Evolutionary conservation across 2,797 vertebrate genomes (phyloP).

Genomic region (Stomatorhinus walkeri): DNA sequence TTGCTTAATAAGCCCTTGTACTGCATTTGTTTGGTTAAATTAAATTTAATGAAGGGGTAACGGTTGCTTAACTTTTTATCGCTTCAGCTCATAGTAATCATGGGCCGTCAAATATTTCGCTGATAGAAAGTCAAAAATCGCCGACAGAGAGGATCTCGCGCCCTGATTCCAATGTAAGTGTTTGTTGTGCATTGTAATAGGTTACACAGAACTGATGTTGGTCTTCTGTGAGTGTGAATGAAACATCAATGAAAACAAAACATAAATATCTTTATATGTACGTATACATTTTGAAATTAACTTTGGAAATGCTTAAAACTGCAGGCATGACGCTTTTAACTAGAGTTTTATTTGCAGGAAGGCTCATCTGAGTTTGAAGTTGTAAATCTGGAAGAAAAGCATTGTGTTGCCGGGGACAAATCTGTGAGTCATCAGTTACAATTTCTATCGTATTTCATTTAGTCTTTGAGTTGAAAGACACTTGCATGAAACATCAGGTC

Average conservation of each 20-base stretch:
- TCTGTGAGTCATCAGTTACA: conserved; percentile 46
- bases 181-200: neutral
- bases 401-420: conserved; percentile 48
- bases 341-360: conserved; percentile 55
- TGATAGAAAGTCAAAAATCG: conserved; percentile 55
- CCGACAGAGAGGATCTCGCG: conserved; percentile 55
- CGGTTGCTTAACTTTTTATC: neutral
- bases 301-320: neutral
- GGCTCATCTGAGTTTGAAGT: conserved; percentile 80
- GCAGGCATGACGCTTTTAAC: neutral
- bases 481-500: neutral
- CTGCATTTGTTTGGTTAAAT: neutral
- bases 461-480: neutral
- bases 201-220: neutral
- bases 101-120: conserved; percentile 51
- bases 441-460: neutral
- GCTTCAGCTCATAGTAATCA: conserved; percentile 50
- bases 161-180: conserved; percentile 59
- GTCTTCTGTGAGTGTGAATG: neutral
- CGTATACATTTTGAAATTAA: neutral
- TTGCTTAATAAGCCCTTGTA: neutral
- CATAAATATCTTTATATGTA: neutral
- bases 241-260: neutral
- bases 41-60: neutral
- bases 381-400: conserved; percentile 61